Base-by-base conservation (phyloP, 1,140 invertebrate species). In the Scaptomyza hsui region DNA sequence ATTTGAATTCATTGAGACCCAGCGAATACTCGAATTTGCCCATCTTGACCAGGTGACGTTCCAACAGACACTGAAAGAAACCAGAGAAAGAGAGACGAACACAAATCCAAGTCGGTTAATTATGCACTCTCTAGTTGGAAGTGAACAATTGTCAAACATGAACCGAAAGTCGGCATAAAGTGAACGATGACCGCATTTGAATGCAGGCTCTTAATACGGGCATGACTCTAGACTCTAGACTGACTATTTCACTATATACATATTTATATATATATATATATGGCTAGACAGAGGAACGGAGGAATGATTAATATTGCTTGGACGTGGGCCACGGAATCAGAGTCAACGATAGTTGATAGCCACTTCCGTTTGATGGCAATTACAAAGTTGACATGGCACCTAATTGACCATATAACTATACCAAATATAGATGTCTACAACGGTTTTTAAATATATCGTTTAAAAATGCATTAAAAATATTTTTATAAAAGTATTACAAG, bases 1-100 rank as follows among this genome's bases (percentile, higher is more conserved):
- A 92, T 26, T 93, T 94, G 56, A 96, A 82, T 91, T 96, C 95
- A 56, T 94, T 92, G 18, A 94, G 90, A 1, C 95, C 95, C 19
- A 96, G 89, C 10, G 93, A 93, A 55, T 92, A 92, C 64, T 93
- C 93, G 57, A 95, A 90, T 73, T 94, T 94, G 53, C 93, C 89
- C 93, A 78, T 78, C 55, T 70, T 82, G 4, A 53, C 26, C 26
- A 59, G 47, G 24, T 52, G 32, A 48, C 60, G 61, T 61, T 59
- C 32, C 19, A 41, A 48, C 32, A 5, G 12, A 42, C 32, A 60
- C 71, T 83, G 67, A 19, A 78, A 74, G 16, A 57, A 29, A 53
- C 12, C 12, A 18, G 5, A 45, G 9, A 39, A 29, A 35, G 55
- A 57, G 59, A 37, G 18, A 60, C 32, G 44, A 37, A 35, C 9